Base-by-base conservation (phyloP, 2,797 vertebrate species). In the Molothrus ater region DNA sequence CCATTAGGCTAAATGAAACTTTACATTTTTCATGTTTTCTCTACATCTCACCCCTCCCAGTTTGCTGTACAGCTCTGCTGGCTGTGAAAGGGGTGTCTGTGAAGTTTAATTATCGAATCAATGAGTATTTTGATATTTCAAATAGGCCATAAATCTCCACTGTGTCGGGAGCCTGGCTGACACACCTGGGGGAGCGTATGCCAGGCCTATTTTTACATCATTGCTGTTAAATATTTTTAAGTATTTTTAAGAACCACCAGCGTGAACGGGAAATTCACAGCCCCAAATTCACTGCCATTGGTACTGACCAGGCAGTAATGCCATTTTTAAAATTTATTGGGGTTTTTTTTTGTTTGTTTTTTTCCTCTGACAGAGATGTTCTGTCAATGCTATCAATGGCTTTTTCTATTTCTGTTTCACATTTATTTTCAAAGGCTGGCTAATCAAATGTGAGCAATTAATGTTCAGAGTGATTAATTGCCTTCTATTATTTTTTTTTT, bases 41-140 rank as follows among this genome's bases (percentile, higher is more conserved):
- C n/a, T 17, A 1, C 4, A 12, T 25, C 18, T 63, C 20, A 18
- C 9, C 6, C 5, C 20, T 3, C 15, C 20, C 5, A 25, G 19
- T 31, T 38, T 6, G 3, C 69, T 28, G 42, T 11, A 7, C 18
- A 24, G 26, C 20, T 22, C 9, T 43, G 36, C 36, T 36, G 36
- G 36, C 36, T 36, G 1, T 18, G 21, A 38, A n/a, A 42, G 40
- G 20, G 4, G 3, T 13, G 18, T 7, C 9, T 65, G 19, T 34
- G 45, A 31, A 10, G n/a, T 53, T 53, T 40, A 50, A 66, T 8
- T n/a, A 26, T 12, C 32, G 7, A 13, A 32, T 17, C 28, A 31
- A 6, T 18, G 22, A 11, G 11, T 18, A 28, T 42, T 54, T 53
- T 19, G 26, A 42, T 34, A 5, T 60, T 73, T 57, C 34, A 28